Conservation (phyloP, 1,140 invertebrate species). For the Ceratina japonica region DNA sequence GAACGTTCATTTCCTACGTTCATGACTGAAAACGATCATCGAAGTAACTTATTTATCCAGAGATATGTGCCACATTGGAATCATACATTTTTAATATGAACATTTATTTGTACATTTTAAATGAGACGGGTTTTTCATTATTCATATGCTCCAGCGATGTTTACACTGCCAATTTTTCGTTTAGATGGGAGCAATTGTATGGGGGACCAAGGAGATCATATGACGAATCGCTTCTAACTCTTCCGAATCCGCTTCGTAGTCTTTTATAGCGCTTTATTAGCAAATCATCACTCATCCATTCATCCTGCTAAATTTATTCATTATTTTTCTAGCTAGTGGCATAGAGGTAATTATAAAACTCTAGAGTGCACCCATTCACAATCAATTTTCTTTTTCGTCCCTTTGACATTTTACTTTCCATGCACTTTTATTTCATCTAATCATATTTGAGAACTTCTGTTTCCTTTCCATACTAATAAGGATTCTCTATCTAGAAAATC, state of each 20-base stretch:
- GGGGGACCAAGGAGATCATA: constrained; percentile 76
- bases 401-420: background rate
- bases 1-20: background rate
- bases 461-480: background rate
- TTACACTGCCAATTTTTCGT: constrained; percentile 68
- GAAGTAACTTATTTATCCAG: constrained; percentile 14
- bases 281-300: constrained; percentile 73
- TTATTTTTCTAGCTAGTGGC: constrained; percentile 73
- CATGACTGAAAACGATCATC: background rate
- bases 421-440: background rate
- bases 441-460: background rate
- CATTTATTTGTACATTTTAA: constrained; percentile 5
- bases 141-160: constrained; percentile 36
- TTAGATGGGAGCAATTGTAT: constrained; percentile 80
- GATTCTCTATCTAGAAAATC: constrained; percentile 39
- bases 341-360: constrained; percentile 76
- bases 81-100: background rate
- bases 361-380: constrained; percentile 15
- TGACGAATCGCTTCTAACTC: constrained; percentile 76
- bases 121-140: background rate
- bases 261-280: constrained; percentile 76
- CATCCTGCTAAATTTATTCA: constrained; percentile 75
- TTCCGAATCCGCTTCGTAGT: constrained; percentile 78
- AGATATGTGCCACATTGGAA: constrained; percentile 13
- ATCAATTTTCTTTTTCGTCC: background rate